These are phyloP conservation scores for Microtus ochrogaster DNA, from an alignment of 2,113 vertebrate genomes.

Conservation along the genomic window DNA sequence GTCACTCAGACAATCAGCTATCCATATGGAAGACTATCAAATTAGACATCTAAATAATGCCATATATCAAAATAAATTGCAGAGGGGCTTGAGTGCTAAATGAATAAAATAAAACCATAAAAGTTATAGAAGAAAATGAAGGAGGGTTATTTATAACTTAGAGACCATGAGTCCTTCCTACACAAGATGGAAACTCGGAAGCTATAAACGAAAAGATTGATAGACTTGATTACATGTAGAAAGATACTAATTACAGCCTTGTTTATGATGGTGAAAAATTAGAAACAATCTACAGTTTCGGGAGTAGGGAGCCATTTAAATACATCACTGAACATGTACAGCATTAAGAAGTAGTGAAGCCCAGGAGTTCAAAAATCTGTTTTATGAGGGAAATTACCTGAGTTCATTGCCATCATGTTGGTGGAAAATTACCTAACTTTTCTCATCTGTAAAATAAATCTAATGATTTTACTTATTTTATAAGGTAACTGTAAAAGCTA, in stretches of 20 bases:
- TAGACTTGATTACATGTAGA: conserved; percentile 5
- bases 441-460: not conserved
- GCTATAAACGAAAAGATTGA: conserved; percentile 28
- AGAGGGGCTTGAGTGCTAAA: not conserved
- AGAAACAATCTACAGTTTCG: not conserved
- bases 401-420: not conserved
- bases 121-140: conserved; percentile 50
- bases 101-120: conserved; percentile 21
- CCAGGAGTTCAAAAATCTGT: too few species aligned
- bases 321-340: not conserved
- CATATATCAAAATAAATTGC: conserved; percentile 41
- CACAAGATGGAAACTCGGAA: not conserved
- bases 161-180: conserved; percentile 1
- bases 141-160: conserved; percentile 61
- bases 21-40: conserved; percentile 32
- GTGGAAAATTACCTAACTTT: not conserved
- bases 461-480: not conserved
- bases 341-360: not conserved
- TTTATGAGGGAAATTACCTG: not conserved
- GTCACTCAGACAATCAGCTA: not conserved
- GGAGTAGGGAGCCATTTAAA: not conserved
- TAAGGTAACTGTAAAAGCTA: not conserved
- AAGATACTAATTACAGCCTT: conserved; percentile 53
- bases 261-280: conserved; percentile 44
- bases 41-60: conserved; percentile 26